Conservation (phyloP, 2,797 vertebrate genomes). For the Xyrichtys novacula region DNA sequence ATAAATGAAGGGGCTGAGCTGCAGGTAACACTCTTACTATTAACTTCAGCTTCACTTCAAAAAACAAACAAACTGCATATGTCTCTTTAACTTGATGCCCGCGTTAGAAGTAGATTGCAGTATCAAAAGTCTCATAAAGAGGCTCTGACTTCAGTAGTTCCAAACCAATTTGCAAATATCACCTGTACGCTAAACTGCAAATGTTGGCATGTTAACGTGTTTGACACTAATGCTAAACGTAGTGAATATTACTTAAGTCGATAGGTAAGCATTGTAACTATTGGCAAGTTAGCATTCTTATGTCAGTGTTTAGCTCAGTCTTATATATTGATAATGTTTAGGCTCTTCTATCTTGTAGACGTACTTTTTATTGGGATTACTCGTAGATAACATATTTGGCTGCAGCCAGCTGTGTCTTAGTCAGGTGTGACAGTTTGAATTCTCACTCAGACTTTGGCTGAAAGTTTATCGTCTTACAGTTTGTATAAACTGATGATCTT, state of each 20-base stretch:
- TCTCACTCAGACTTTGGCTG: not conserved
- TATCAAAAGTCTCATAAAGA: too few relatives aligned
- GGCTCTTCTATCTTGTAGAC: not conserved
- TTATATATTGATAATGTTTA: not conserved
- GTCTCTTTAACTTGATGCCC: too few relatives aligned
- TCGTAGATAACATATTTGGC: constrained; percentile 11
- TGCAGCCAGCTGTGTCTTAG: not conserved
- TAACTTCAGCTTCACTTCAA: too few relatives aligned
- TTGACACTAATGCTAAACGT: not conserved
- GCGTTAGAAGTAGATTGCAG: too few relatives aligned
- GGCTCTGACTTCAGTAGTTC: too few relatives aligned
- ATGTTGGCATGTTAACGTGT: not conserved
- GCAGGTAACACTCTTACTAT: too few relatives aligned
- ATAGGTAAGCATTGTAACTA: not conserved
- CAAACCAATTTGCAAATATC: not conserved
- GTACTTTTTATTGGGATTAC: constrained; percentile 1
- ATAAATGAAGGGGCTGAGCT: too few relatives aligned
- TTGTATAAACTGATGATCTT: constrained; percentile 1
- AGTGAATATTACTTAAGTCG: too few relatives aligned
- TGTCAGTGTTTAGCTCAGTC: not conserved
- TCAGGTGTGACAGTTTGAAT: not conserved
- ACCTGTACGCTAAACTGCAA: too few relatives aligned
- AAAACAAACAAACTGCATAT: too few relatives aligned
- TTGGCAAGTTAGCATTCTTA: not conserved
- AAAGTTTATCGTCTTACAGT: not conserved